Base-by-base conservation (phyloP, 64 coral and sea anemone genomes). In the Acropora tenuis region DNA sequence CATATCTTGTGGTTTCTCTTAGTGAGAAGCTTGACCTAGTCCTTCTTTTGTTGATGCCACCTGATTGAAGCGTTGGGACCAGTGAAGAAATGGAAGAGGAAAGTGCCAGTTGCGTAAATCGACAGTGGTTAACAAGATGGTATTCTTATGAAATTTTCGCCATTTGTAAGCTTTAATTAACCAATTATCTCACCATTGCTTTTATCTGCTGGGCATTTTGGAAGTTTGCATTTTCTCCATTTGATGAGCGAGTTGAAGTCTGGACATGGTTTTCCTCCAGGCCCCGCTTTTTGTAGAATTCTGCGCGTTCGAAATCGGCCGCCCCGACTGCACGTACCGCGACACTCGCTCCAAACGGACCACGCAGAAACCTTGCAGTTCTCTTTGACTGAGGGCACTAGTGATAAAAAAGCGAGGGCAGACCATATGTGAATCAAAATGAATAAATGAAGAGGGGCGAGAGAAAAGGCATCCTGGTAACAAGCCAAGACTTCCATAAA, bases 351-450 rank as follows among this genome's bases (percentile, higher is more conserved):
- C 90, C 90, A 92, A 1, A 9, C 8, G 1, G 90, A 92, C 90
- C 90, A 92, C 8, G 82, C 20, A 18, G 90, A 78, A 3, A 92
- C 48, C 42, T 74, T 57, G 76, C 90, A 92, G n/a, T 92, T 63
- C 20, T 46, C 10, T 17, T 55, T 86, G 42, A 55, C 11, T 4
- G 17, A 61, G 11, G 43, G 11, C 45, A 11, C 42, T 6, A 3
- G 74, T 10, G 1, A 3, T 73, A 8, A 16, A 2, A 76, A 74
- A 1, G 47, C 52, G 15, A 2, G 6, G 50, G 18, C 16, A 46
- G 8, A 13, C 7, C 18, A 49, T 6, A 45, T 2, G 19, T 8
- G 8, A 8, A 55, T 55, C 52, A 55, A 55, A 55, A 10, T 10
- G 52, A 55, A 55, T 7, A 55, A 55, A 30, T 30, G 30, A 30